Conservation (phyloP, 2,797 vertebrate genomes). For the Mus caroli region DNA sequence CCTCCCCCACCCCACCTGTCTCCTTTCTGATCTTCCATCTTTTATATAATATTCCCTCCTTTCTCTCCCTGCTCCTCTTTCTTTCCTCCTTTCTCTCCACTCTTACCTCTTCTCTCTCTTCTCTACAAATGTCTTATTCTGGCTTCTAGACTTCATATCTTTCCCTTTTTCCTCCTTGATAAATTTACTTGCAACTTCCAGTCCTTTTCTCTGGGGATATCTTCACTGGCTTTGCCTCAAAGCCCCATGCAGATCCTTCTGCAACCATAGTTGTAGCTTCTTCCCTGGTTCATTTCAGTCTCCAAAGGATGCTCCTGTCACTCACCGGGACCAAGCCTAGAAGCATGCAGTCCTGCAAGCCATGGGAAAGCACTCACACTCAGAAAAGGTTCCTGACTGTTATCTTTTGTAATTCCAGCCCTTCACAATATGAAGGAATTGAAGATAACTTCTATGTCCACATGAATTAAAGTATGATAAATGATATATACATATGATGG, state of each 20-base stretch:
- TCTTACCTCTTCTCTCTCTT: too few species aligned
- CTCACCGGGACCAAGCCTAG: neutral
- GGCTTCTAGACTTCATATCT: neutral
- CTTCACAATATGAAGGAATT: conserved; percentile 6
- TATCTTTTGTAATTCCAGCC: conserved; percentile 3
- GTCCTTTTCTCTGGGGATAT: neutral
- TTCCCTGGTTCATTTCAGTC: neutral
- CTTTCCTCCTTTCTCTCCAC: too few species aligned
- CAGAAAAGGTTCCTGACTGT: neutral
- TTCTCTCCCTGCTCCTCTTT: neutral
- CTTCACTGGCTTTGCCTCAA: neutral
- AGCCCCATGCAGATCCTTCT: too few species aligned
- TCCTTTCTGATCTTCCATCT: neutral
- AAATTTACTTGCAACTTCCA: neutral
- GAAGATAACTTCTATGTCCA: conserved; percentile 10
- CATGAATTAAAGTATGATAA: conserved; percentile 26
- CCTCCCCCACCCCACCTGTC: neutral
- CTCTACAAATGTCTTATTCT: neutral
- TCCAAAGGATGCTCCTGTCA: neutral
- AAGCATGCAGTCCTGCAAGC: neutral
- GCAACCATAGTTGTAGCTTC: neutral
- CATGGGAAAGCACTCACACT: neutral
- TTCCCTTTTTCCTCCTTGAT: neutral
- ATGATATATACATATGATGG: neutral
- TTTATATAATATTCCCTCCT: neutral